Evolutionary conservation across 2,797 vertebrate species (phyloP), one percentile per base, ranked within the genome.

Genomic region (Centropyge bicolor): DNA sequence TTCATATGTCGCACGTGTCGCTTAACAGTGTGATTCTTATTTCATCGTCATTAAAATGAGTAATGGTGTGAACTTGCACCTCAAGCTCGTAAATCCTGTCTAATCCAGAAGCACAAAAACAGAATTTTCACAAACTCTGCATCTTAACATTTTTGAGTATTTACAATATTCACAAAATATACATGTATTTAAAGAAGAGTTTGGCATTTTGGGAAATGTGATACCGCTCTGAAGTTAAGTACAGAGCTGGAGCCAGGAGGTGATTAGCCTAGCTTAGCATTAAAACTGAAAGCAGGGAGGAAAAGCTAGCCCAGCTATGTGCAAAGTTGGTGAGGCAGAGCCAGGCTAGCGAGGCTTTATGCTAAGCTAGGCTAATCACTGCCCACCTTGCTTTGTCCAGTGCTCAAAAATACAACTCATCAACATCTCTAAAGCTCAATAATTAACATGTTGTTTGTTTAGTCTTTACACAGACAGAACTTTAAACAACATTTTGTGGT

Each of bases 151-250:
- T 88, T 84, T 74, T 11, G 20, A 74, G 35, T 94, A 93, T 93
- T 92, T 93, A 94, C 92, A 92, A 70, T 91, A 93, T 94, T 90
- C 74, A 94, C 93, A 94, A 84, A 80, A 92, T 89, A 84, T 89
- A 93, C 88, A 93, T n/a, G 62, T 11, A 10, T 54, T 88, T 81
- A 6, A 67, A 45, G 20, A 81, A 72, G 5, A 52, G 48, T 49
- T 80, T 48, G n/a, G 36, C 20, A 41, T 41, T 77, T 73, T 13
- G 43, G 57, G 20, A 78, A 74, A 62, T 17, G 46, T 27, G 17
- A 76, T 52, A 40, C 20, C 31, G n/a, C 48, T 63, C 3, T 73
- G 19, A 40, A 22, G 36, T 80, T 19, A 62, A 60, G 43, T 5
- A 36, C 3, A 5, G 54, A 12, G 60, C 51, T 41, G 48, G 40